These are phyloP conservation scores for Mactromeris polynyma DNA, from an alignment of 2,888 invertebrate species.

Conservation along the genomic window DNA sequence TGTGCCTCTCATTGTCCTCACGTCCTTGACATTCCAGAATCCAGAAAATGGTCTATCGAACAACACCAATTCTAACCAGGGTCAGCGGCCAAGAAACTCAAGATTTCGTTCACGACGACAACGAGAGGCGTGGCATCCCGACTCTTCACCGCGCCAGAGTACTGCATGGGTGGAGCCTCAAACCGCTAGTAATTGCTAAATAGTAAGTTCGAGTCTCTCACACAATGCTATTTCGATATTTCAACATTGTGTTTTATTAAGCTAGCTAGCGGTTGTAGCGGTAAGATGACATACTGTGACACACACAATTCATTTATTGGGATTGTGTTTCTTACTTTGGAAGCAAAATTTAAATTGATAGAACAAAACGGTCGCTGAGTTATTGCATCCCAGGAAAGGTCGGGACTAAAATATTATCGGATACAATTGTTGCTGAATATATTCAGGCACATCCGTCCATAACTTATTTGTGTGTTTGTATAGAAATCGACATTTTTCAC, in stretches of 20 bases:
- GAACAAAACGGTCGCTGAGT: too few species aligned
- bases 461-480: not conserved
- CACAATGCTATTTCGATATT: too few species aligned
- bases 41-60: not conserved
- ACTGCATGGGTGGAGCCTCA: slow-evolving; percentile 23
- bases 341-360: too few species aligned
- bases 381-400: too few species aligned
- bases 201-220: not conserved
- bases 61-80: not conserved
- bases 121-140: not conserved
- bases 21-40: not conserved
- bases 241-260: too few species aligned
- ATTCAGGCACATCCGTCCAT: not conserved
- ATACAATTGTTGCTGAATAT: not conserved
- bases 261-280: too few species aligned
- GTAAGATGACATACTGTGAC: too few species aligned
- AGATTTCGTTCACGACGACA: not conserved
- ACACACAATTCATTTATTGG: too few species aligned
- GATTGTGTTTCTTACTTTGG: too few species aligned
- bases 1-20: too few species aligned
- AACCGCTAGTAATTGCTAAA: slow-evolving; percentile 15
- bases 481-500: too few species aligned
- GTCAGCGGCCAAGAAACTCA: not conserved
- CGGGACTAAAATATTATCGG: not conserved
- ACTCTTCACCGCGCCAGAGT: not conserved